Base-by-base conservation (phyloP, 30 jellyfish, hydroid and myxozoan genomes). In the Aurelia coerulea region DNA sequence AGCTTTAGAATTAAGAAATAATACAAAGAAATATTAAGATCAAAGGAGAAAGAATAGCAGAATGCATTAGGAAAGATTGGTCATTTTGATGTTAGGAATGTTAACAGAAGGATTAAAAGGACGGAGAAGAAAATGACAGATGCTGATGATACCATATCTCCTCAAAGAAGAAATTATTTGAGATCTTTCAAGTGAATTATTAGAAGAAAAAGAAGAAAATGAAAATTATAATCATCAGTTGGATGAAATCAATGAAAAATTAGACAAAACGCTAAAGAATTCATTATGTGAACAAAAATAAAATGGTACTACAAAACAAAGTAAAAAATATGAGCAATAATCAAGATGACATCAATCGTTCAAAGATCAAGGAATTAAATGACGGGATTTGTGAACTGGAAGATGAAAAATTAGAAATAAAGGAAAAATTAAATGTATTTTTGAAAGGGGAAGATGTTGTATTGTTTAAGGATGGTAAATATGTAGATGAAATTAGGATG, bases 211-310 rank as follows among this genome's bases (percentile, higher is more conserved):
- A 17, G 78, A 67, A 17, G 78, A 31, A 67, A 67, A 67, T 67
- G 51, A 17, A 67, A 37, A 10, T 15, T 67, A 17, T 12, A 34
- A n/a, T 4, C 3, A 5, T 67, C 78, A 67, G 54, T 14, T 67
- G 8, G 9, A 67, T 19, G 56, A 67, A 67, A 4, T 67, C 23
- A 67, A 1, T 15, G 35, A 67, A 5, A 32, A 67, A 17, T 67
- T 67, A 67, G 78, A 67, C 51, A 67, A 67, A 15, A 17, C 78
- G 6, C 18, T 67, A 1, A 19, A 67, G 42, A 32, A 32, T 14
- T 13, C 3, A 32, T 67, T 67, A 67, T 67, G 78, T 67, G 78
- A 19, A 67, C 78, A 67, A 67, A 67, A n/a, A n/a, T n/a, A n/a
- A n/a, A n/a, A n/a, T n/a, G n/a, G n/a, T n/a, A n/a, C n/a, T n/a